Conservation (phyloP, 2,888 invertebrate genomes). For the Drosophila anomalata region DNA sequence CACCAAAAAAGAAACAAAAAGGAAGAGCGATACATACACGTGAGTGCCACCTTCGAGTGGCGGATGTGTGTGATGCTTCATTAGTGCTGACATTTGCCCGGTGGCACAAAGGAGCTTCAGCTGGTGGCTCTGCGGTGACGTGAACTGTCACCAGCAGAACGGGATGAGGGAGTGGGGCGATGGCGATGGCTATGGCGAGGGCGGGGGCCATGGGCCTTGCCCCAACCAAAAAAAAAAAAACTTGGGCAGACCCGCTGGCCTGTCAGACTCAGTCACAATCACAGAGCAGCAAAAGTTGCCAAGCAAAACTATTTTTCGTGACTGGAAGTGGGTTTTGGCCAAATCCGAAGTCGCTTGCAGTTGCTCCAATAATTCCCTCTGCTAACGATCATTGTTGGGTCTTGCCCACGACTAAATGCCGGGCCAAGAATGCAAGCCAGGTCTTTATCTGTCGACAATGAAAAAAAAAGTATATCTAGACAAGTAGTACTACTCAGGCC, state of each 20-base stretch:
- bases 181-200: slow-evolving; percentile 1
- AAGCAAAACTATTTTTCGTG: slow-evolving; percentile 32
- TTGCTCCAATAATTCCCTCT: slow-evolving; percentile 39
- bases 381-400: slow-evolving; percentile 36
- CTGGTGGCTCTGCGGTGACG: slow-evolving; percentile 46
- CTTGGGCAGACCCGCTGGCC: slow-evolving; percentile 12
- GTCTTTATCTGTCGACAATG: slow-evolving; percentile 22
- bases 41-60: slow-evolving; percentile 57
- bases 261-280: slow-evolving; percentile 21
- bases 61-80: slow-evolving; percentile 55
- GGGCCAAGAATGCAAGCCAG: slow-evolving; percentile 25
- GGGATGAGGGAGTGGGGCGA: not conserved
- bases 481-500: not conserved
- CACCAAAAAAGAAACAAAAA: slow-evolving; percentile 16
- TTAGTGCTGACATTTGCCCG: slow-evolving; percentile 61
- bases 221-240: slow-evolving; percentile 28
- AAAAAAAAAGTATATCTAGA: not conserved
- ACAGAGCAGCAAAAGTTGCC: not conserved
- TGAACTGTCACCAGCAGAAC: slow-evolving; percentile 52
- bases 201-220: not conserved
- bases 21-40: slow-evolving; percentile 30
- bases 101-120: slow-evolving; percentile 58
- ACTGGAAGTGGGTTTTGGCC: slow-evolving; percentile 5
- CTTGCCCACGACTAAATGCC: slow-evolving; percentile 34
- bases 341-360: slow-evolving; percentile 5